Base-by-base conservation (phyloP, 2,888 invertebrate species). In the Drosophila falleni region DNA sequence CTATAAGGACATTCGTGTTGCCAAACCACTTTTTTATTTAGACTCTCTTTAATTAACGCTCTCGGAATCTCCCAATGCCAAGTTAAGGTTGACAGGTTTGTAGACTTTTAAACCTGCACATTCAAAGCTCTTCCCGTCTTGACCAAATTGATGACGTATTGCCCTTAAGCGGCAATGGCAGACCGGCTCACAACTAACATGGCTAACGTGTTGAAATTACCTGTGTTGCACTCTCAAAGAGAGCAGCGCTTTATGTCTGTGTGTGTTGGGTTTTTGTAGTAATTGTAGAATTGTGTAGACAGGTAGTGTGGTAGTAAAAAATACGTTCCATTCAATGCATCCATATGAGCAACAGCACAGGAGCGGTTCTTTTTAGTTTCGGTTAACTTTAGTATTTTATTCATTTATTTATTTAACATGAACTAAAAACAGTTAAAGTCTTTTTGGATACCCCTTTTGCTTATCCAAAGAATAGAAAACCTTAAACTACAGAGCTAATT, bases 121-220 rank as follows among this genome's bases (percentile, higher is more conserved):
- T 15, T 26, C n/a, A 31, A 15, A n/a, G n/a, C 19, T 19, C 16
- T 5, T 11, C 47, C 35, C 35, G 72, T 56, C 29, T 64, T 79
- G 49, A 15, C 66, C 69, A 77, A 74, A 71, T 44, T 74, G 81
- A 81, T 84, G 84, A 84, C 86, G 86, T 86, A 78, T 66, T 54
- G n/a, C 42, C 56, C 53, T 63, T 41, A 70, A 73, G 60, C 76
- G 70, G 23, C 62, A 56, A 23, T 49, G 42, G 51, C 58, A 58
- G 49, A 61, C 67, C 77, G 66, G 71, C 77, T 83, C 50, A 23
- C 6, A 37, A 19, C 53, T 44, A 11, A 16, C 46, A 44, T 16
- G 47, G 31, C 55, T 54, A 41, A 31, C 64, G 51, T 37, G 23
- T 23, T 47, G 23, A 44, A 37, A 33, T 41, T 76, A 74, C 76